phyloP scores from a whole-genome alignment of 1,140 invertebrate species.

The Aphaenogaster floridana region DNA sequence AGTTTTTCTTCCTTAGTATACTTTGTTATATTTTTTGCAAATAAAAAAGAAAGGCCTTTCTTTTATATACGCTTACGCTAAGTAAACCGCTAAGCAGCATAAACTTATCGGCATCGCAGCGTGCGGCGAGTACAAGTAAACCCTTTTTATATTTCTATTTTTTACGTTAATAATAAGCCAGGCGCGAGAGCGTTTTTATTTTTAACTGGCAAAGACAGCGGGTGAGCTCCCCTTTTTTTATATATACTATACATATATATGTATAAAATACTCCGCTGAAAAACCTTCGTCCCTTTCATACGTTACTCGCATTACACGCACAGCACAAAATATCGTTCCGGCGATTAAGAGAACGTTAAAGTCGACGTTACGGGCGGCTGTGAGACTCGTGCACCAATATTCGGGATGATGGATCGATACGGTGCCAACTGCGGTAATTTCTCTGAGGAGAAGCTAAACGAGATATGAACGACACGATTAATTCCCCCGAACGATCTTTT shows the following conservation, averaged over 20 bases:
- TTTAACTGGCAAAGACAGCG: conserved; percentile 40
- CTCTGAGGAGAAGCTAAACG: conserved; percentile 61
- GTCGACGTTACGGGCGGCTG: conserved; percentile 18
- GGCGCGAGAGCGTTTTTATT: conserved; percentile 40
- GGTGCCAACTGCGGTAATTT: conserved; percentile 61
- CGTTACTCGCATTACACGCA: conserved; percentile 19
- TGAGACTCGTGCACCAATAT: conserved; percentile 50
- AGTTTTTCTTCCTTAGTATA: conserved; percentile 14
- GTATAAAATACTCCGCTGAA: conserved; percentile 7
- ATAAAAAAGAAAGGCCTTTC: conserved; percentile 23
- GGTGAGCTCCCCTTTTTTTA: too few species aligned
- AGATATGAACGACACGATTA: conserved; percentile 66
- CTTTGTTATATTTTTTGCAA: conserved; percentile 36
- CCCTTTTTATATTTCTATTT: conserved; percentile 51
- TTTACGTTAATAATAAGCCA: conserved; percentile 29
- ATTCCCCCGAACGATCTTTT: conserved; percentile 73
- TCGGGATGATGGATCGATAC: conserved; percentile 61
- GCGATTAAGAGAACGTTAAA: conserved; percentile 55
- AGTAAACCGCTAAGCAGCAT: conserved; percentile 45
- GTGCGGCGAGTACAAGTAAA: conserved; percentile 21
- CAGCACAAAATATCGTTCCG: conserved; percentile 37
- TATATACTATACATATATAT: background rate
- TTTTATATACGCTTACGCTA: conserved; percentile 26
- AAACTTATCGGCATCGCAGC: conserved; percentile 53
- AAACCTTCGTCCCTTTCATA: conserved; percentile 13